Base-by-base conservation (phyloP, 2,888 invertebrate genomes). In the Falcaria lacertinaria region DNA sequence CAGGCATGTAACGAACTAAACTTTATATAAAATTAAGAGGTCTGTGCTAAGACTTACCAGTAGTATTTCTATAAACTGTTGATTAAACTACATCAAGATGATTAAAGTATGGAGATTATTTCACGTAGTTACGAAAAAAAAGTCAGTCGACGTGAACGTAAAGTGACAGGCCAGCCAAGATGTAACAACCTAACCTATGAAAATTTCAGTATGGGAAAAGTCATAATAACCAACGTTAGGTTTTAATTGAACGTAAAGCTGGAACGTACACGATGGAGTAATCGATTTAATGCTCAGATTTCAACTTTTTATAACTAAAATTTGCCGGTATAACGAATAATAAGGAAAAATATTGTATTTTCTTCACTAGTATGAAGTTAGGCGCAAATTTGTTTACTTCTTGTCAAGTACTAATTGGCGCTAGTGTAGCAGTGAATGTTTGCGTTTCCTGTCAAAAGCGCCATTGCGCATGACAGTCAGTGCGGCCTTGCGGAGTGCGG, bases 401-500 rank as follows among this genome's bases (percentile, higher is more conserved):
- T 80, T 79, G 67, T 73, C 75, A 80, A 78, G 80, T 75, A 74
- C 65, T 71, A 70, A 66, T 71, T 80, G 84, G 86, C 88, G 88
- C 88, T 85, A 80, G 79, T 80, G 69, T 80, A 65, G 81, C 74
- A 78, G 87, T 82, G 87, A 87, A 87, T 85, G 86, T 82, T 82
- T 64, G 85, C 80, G 85, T 85, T 87, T 87, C 87, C 86, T 86
- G 86, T 86, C 87, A 88, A 87, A 86, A 80, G 73, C 81, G 82
- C 86, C 86, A 86, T 82, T 89, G 86, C 89, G 89, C 88, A 89
- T 88, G 88, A 88, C 87, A 88, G 89, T 88, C 89, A 89, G 89
- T 89, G 87, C 87, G 89, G 89, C 89, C 89, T 89, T 89, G 89
- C 88, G 83, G 85, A 87, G 89, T 89, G 89, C 88, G 83, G 85